Conservation (phyloP, 2,113 vertebrate species). For the Ondatra zibethicus region DNA sequence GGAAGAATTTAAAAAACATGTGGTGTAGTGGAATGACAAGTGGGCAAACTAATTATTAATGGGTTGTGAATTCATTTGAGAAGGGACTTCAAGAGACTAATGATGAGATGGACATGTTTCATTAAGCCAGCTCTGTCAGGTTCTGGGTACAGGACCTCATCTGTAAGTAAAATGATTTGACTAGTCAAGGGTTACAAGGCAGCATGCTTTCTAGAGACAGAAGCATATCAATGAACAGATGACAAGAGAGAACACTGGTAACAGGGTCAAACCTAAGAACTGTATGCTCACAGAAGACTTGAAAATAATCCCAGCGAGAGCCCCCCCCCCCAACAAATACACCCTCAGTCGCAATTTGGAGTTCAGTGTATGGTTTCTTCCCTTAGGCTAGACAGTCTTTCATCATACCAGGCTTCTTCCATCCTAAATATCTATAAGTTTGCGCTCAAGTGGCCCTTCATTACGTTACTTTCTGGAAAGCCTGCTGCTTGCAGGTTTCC, state of each 20-base stretch:
- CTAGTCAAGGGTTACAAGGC: neutral
- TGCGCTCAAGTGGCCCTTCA: neutral
- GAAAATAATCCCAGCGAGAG: neutral
- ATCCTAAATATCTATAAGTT: neutral
- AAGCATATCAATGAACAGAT: neutral
- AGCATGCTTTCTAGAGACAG: slow-evolving; percentile 7
- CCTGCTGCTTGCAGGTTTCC: too few species aligned
- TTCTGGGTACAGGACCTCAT: neutral
- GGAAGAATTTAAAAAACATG: neutral
- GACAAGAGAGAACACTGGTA: neutral
- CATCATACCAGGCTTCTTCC: neutral
- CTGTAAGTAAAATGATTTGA: slow-evolving; percentile 51
- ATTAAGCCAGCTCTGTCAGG: slow-evolving; percentile 1
- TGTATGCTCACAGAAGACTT: neutral
- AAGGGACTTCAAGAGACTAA: slow-evolving; percentile 25
- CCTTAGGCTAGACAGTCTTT: neutral
- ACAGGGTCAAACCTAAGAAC: neutral
- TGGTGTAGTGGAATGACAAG: neutral
- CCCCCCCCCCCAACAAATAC: neutral
- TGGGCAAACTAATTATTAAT: slow-evolving; percentile 65
- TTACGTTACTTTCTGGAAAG: neutral
- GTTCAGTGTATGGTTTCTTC: neutral
- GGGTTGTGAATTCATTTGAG: slow-evolving; percentile 47
- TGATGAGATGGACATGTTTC: slow-evolving; percentile 30
- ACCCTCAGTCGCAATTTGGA: neutral